These are phyloP conservation scores for Acanthurus lineatus DNA, from an alignment of 2,797 vertebrate genomes.

Conservation along the genomic window DNA sequence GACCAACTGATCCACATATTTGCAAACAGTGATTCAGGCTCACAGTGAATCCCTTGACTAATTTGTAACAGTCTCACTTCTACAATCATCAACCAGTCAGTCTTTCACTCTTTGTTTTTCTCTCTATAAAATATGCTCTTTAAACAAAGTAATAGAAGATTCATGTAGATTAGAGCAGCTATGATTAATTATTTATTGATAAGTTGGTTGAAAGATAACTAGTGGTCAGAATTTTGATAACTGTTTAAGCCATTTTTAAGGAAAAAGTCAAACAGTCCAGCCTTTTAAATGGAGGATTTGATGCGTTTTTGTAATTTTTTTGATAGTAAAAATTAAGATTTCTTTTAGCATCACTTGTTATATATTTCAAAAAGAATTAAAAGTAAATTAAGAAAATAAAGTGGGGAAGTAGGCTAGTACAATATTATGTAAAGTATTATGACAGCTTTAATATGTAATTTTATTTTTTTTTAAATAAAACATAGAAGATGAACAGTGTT, in stretches of 20 bases:
- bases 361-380: not conserved
- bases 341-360: not conserved
- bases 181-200: no score
- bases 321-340: no score
- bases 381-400: not conserved
- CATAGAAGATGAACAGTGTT: not conserved
- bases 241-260: no score
- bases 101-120: not conserved
- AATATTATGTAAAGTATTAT: not conserved
- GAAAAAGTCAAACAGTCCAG: no score
- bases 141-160: no score
- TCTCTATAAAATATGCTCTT: no score
- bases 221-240: no score
- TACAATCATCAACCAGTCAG: constrained; percentile 10
- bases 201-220: no score
- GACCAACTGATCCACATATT: not conserved
- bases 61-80: constrained; percentile 17
- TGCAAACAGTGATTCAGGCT: constrained; percentile 12
- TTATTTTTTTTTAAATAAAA: not conserved
- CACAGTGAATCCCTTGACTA: constrained; percentile 25
- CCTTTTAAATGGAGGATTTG: no score
- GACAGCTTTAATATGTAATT: not conserved
- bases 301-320: no score
- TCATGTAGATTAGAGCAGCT: not conserved
- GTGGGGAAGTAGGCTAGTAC: no score